These are phyloP conservation scores for Colletes collaris DNA, from an alignment of 2,888 invertebrate species.

Conservation along the genomic window DNA sequence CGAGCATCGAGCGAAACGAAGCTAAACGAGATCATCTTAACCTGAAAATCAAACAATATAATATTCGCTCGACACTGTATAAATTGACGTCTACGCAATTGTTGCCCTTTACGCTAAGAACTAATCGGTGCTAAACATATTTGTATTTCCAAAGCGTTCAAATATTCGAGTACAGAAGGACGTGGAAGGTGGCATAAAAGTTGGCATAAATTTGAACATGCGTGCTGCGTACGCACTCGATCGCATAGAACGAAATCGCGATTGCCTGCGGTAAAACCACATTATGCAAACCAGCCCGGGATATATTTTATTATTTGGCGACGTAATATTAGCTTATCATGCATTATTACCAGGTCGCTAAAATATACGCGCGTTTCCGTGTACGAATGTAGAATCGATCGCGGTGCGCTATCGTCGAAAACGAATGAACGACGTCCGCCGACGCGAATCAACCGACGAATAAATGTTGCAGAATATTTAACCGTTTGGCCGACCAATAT, in stretches of 20 bases:
- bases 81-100: too few relatives aligned
- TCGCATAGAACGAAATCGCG: slow-evolving; percentile 7
- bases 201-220: background rate
- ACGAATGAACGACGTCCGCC: too few relatives aligned
- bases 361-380: background rate
- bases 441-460: background rate
- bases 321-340: slow-evolving; percentile 28
- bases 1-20: too few relatives aligned
- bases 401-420: too few relatives aligned
- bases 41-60: too few relatives aligned
- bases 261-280: slow-evolving; percentile 4
- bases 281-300: slow-evolving; percentile 20
- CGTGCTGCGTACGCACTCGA: background rate
- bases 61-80: too few relatives aligned
- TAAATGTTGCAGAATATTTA: slow-evolving; percentile 40
- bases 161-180: too few relatives aligned
- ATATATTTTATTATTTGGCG: slow-evolving; percentile 49
- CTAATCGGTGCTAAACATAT: too few relatives aligned
- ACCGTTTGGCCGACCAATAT: slow-evolving; percentile 34
- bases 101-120: too few relatives aligned
- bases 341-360: slow-evolving; percentile 30
- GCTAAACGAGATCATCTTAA: too few relatives aligned
- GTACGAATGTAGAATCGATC: slow-evolving; percentile 22
- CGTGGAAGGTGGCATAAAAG: too few relatives aligned
- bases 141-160: too few relatives aligned